Evolutionary conservation across 2,888 invertebrate genomes (phyloP), one percentile per base, ranked within the genome.

Genomic region (Agrenia bidenticulata): DNA sequence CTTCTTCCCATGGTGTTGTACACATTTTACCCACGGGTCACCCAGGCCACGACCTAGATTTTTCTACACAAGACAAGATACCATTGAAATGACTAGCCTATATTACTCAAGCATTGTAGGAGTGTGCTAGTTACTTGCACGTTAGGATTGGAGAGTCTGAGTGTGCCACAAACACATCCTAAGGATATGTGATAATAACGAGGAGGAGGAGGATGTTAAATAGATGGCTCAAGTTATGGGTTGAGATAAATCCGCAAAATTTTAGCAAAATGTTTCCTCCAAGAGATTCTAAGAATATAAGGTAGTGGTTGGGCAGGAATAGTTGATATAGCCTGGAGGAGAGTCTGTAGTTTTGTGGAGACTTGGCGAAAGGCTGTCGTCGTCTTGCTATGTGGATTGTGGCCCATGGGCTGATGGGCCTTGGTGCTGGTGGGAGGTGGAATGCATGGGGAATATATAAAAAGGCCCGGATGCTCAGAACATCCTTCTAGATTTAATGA

Each of bases 401-500:
- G 32, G 32, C 32, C 32, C 32, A 32, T 32, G 32, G 32, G 32
- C n/a, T 55, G 55, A 26, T 55, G 51, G 15, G 55, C 32, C 5
- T 26, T 26, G 15, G 55, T 41, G 19, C 41, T 41, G 13, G 57
- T 57, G 21, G 57, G 57, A 41, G 60, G 63, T 56, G 60, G 67
- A 69, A 67, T 67, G 64, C 64, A 66, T 64, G 49, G 42, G 54
- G 64, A 66, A 64, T 66, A 64, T 66, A 59, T 69, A 62, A 66
- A 64, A 66, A 69, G 66, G 51, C 61, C 51, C 66, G 69, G 69
- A 69, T 66, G 66, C 62, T 64, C 23, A 50, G 62, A 66, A 67
- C 69, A 69, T 69, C 66, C 69, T 69, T 67, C 66, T 67, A 69
- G 69, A 69, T 69, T 69, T 69, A 69, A 69, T 69, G 69, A 69